Percentiles rank a stretch among this genome's conserved stretches.
These are phyloP conservation scores for Octodon degus DNA, from an alignment of 2,113 vertebrate species.

Conservation along the genomic window DNA sequence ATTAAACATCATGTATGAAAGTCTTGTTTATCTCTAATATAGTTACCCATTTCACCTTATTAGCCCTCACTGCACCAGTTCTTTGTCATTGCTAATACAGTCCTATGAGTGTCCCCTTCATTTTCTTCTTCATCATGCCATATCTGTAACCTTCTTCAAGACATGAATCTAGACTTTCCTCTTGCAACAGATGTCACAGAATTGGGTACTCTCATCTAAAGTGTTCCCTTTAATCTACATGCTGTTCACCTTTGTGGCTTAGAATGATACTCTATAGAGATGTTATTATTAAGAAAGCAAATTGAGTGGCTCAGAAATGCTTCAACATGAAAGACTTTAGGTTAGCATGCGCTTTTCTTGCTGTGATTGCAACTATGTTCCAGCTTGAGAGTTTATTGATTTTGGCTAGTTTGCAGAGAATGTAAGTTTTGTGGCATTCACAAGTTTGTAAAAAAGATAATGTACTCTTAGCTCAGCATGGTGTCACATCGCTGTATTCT, in stretches of 20 bases:
- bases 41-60: neutral
- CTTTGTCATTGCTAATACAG: neutral
- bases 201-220: neutral
- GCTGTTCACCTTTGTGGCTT: neutral
- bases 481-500: neutral
- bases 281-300: neutral
- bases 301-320: neutral
- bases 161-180: neutral
- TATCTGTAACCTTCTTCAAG: neutral
- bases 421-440: neutral
- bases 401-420: neutral
- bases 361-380: neutral
- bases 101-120: neutral
- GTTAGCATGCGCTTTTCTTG: neutral
- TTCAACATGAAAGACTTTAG: neutral
- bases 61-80: neutral
- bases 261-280: neutral
- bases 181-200: neutral
- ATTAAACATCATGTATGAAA: neutral
- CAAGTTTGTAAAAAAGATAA: neutral
- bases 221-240: neutral
- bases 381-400: neutral
- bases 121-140: neutral
- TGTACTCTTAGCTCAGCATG: neutral
- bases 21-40: neutral